Evolutionary conservation across 2,113 vertebrate genomes (phyloP), one percentile per base, ranked within the genome.

Genomic region (Oenanthe melanoleuca): DNA sequence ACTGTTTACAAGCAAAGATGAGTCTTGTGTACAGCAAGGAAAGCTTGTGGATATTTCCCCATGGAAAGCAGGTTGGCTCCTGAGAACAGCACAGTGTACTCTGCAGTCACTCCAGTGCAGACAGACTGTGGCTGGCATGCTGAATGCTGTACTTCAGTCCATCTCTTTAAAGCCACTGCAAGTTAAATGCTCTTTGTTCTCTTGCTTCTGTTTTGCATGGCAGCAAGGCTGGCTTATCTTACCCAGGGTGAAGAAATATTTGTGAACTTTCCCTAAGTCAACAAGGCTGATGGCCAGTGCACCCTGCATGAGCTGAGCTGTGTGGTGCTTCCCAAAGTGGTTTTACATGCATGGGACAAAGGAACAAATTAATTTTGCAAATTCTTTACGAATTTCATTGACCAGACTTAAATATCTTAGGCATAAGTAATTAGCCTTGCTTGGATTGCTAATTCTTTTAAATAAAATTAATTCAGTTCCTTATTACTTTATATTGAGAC

Each of bases 191-290:
- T 95, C 86, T 94, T 96, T 92, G 94, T 95, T 91, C 85, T 64
- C 75, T 74, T 38, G 79, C 40, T 69, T 63, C 67, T 93, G 59
- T 59, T 94, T 71, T 77, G 37, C 40, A 9, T 63, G 64, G 85
- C 84, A 91, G 66, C 0, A 0, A 57, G 52, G 74, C 67, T 90
- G 74, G 56, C 78, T 96, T 93, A 89, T 89, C 93, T 89, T 77
- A 45, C 42, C 24, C 56, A 57, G 63, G 2, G 9, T 66, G 88
- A 94, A 86, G 93, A 96, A 95, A 94, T 95, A n/a, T 96, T 95
- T 96, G 92, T 86, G 83, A 95, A 96, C 94, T 95, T 94, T 92
- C 75, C 71, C 64, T 95, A 42, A 86, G 72, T 96, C 85, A 95
- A 94, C 86, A 95, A 44, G 22, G 64, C n/a, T 52, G 49, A 26